Evolutionary conservation across 1,140 invertebrate species (phyloP), one percentile per base, ranked within the genome.

Genomic region (Microplitis mediator): DNA sequence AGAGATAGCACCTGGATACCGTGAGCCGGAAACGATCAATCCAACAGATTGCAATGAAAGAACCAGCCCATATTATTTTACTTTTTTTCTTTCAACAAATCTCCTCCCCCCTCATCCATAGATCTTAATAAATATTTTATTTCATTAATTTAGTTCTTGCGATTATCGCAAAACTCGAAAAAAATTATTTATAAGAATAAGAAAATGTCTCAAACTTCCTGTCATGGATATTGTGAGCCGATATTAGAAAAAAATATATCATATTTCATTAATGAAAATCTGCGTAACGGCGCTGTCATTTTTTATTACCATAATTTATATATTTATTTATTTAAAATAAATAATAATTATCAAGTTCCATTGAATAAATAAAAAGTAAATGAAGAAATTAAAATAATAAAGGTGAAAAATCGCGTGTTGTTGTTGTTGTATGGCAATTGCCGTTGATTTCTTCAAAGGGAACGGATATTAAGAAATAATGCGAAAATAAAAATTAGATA

Each of bases 391-490:
- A 58, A 58, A 23, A 34, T 58, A 58, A 23, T 23, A 16, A 11
- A 58, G 56, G 16, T 58, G 16, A 58, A 58, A 58, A 23, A 54
- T 54, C 23, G 79, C 81, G 80, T 78, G 81, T 32, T 31, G 56
- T 16, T 78, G 81, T 32, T 31, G 56, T 16, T 58, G 5, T 32
- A 31, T 62, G 79, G 80, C 82, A 83, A 84, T 82, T 79, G 81
- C 81, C 14, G 83, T 85, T 82, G 82, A 84, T 85, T 85, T 80
- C 80, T 79, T 77, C 76, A 85, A 85, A 78, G 81, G 80, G 82
- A 85, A 83, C 84, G 84, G 84, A 85, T 81, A 84, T 85, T 85
- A 84, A 77, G 82, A 84, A 85, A 85, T 76, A 56, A 63, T 31
- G 50, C 71, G 78, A 67, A 72, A 72, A 60, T 9, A 58, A 45